Evolutionary conservation across 2,797 vertebrate genomes (phyloP), one percentile per base, ranked within the genome.

Genomic region (Tapera naevia): DNA sequence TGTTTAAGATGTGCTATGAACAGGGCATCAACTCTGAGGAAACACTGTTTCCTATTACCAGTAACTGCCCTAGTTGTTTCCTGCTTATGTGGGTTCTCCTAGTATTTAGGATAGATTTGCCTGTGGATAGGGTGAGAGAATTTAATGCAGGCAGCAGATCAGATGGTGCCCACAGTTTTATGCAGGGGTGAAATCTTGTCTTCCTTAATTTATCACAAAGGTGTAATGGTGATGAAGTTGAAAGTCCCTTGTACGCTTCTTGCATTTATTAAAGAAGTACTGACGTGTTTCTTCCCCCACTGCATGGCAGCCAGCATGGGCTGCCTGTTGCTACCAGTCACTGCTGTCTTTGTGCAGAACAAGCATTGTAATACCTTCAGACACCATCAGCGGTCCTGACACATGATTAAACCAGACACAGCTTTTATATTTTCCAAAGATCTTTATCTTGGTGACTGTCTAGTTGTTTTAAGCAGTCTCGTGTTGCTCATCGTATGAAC

Each of bases 391-490:
- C 57, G 65, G 51, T 79, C 45, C 25, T 88, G 70, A 46, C 66
- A 54, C 27, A 9, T n/a, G 48, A 56, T 91, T 94, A 86, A 86
- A 78, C 48, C 33, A 80, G 86, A 70, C 57, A 39, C 21, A 57
- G 57, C 74, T 61, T 80, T 93, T 88, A 11, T 85, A 33, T 92
- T 93, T 92, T 83, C 28, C 46, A 48, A 78, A 54, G 67, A 94
- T 62, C 50, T 60, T 88, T 89, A 86, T 95, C 83, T 75, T 53
- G 33, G 27, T 60, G 27, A 12, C 61, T 80, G 78, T 54, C 71
- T 79, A 48, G 60, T 86, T 75, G 48, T 65, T 84, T 62, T 64
- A 91, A 88, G 64, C 32, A 88, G 70, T 67, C 71, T 92, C 62
- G 19, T 32, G 9, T 67, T 83, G 64, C 54, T 87, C 25, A 39